Evolutionary conservation across 1,140 invertebrate genomes (phyloP), one percentile per base, ranked within the genome.

Genomic region (Eubasilissa regina): DNA sequence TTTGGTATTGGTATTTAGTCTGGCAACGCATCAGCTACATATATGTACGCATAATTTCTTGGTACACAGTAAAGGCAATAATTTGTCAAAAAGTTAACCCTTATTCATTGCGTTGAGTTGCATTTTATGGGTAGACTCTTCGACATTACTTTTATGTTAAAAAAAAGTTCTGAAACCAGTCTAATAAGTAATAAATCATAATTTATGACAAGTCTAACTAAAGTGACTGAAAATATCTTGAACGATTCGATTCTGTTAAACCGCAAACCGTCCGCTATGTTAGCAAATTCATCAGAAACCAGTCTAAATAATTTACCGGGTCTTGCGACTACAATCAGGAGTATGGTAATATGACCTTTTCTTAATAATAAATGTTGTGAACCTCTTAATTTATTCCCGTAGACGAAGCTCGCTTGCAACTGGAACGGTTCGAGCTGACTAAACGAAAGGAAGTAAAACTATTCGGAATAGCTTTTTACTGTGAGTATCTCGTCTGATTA

Each of bases 371-470:
- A 43, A 64, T 64, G 21, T 4, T 43, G 60, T 13, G 60, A 64
- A 64, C 35, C 17, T 44, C 17, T 43, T 70, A 70, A 70, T 70
- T 70, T 70, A 70, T 70, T 70, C 66, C 17, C 8, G 25, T 35
- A 66, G 19, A 17, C 60, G 21, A 13, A 35, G 35, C 19, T 25
- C 66, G 62, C 62, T 70, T 51, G 66, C 66, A 70, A 48, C 45
- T 51, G 17, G 45, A 70, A 70, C 51, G 45, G 25, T 6, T 70
- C 45, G 15, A 70, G 48, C 17, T 70, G 47, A 70, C 19, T 70
- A 47, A 70, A n/a, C 66, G 12, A 51, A 66, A 48, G 66, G 66
- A 70, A 51, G 66, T 47, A 13, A 70, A 70, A 70, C 66, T 70
- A 70, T 70, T 70, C 47, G 45, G 35, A 17, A 45, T 70, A 51